phyloP scores from a whole-genome alignment of 2,888 invertebrate genomes.

The Sinopyrophorus schimmeli region DNA sequence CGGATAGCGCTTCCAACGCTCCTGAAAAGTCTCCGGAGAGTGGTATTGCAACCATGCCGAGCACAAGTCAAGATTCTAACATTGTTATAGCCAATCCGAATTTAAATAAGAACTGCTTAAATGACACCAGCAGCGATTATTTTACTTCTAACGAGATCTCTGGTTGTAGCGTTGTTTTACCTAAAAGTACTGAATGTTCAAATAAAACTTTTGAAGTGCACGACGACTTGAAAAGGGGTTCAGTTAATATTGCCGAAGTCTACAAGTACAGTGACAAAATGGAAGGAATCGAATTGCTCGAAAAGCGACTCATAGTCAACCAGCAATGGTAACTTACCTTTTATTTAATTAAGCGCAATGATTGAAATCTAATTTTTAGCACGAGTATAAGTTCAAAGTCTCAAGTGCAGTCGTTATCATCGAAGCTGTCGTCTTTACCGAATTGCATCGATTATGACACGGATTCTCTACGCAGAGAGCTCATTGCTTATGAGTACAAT shows the following conservation, averaged over 20 bases:
- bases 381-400: slow-evolving; percentile 19
- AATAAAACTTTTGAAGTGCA: no score
- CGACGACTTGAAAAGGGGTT: no score
- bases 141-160: slow-evolving; percentile 45
- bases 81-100: background rate
- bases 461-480: slow-evolving; percentile 65
- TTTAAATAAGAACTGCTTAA: background rate
- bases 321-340: slow-evolving; percentile 8
- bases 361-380: background rate
- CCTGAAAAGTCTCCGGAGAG: slow-evolving; percentile 45
- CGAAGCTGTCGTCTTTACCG: slow-evolving; percentile 56
- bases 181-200: no score
- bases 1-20: slow-evolving; percentile 16
- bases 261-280: slow-evolving; percentile 76
- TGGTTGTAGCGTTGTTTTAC: slow-evolving; percentile 36
- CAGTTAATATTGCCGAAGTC: slow-evolving; percentile 69
- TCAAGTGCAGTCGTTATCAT: slow-evolving; percentile 32
- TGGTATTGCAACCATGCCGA: slow-evolving; percentile 46
- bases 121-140: slow-evolving; percentile 47
- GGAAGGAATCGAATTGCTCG: slow-evolving; percentile 70
- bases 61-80: slow-evolving; percentile 26
- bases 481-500: slow-evolving; percentile 66
- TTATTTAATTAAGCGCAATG: background rate
- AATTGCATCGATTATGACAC: slow-evolving; percentile 69
- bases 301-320: slow-evolving; percentile 63